Evolutionary conservation across 1,140 invertebrate genomes (phyloP).

Genomic region (Danaus melanippus): DNA sequence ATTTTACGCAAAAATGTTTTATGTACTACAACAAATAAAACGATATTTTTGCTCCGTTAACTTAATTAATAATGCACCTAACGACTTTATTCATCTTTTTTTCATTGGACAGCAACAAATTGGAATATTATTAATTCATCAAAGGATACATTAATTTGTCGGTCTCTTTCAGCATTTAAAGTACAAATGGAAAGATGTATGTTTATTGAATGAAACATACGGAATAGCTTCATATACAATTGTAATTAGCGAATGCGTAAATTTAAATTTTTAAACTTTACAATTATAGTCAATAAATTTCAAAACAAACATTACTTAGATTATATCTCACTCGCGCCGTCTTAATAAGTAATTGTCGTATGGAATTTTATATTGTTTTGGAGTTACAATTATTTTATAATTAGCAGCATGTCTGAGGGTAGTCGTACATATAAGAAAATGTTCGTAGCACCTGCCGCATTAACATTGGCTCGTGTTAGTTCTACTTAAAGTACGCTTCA

Average conservation of each 20-base stretch:
- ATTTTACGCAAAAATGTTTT: not conserved
- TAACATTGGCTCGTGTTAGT: slow-evolving; percentile 46
- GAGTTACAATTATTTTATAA: no score
- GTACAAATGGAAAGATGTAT: slow-evolving; percentile 18
- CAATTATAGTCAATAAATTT: no score
- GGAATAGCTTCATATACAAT: slow-evolving; percentile 15
- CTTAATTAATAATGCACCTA: not conserved
- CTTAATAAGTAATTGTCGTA: no score
- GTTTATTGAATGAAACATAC: slow-evolving; percentile 20
- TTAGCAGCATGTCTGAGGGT: no score
- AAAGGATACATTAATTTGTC: slow-evolving; percentile 9
- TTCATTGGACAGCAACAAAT: slow-evolving; percentile 3
- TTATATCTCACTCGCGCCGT: no score
- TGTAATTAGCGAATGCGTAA: slow-evolving; percentile 8
- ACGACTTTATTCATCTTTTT: slow-evolving; percentile 5
- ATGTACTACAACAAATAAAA: not conserved
- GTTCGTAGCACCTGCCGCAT: slow-evolving; percentile 34
- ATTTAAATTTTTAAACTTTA: no score
- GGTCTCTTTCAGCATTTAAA: slow-evolving; percentile 12
- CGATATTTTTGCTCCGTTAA: no score
- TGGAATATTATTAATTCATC: no score
- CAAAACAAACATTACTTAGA: no score
- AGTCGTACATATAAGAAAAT: slow-evolving; percentile 21
- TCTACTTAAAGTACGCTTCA: slow-evolving; percentile 44
- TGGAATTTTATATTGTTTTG: no score